Evolutionary conservation across 2,797 vertebrate species (phyloP).

Genomic region (Hippopotamyrus pictus): DNA sequence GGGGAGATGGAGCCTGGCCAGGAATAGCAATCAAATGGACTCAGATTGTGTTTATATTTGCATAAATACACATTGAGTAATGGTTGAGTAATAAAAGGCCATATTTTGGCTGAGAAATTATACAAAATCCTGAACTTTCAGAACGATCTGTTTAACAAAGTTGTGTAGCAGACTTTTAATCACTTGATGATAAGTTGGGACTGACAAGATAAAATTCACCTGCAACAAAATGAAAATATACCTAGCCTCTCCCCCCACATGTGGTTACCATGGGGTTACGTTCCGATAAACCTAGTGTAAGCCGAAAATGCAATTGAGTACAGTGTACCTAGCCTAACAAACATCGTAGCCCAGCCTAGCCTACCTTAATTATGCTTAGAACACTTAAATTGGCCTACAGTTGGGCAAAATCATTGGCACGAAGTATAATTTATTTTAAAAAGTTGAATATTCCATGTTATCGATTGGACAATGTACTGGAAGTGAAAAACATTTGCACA

Average conservation of each 20-base stretch:
- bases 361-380: neutral
- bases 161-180: neutral
- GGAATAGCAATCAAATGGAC: neutral
- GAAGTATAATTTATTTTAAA: neutral
- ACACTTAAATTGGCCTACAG: neutral
- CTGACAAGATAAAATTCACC: neutral
- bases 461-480: neutral
- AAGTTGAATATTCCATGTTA: neutral
- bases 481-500: neutral
- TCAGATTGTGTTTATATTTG: neutral
- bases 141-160: neutral
- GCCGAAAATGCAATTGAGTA: neutral
- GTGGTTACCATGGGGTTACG: neutral
- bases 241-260: neutral
- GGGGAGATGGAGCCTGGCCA: neutral
- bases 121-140: neutral
- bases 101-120: neutral
- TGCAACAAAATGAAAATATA: neutral
- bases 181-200: neutral
- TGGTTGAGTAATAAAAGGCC: neutral
- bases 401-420: neutral
- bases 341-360: neutral
- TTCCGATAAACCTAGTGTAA: neutral
- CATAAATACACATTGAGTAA: neutral
- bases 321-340: neutral